phyloP scores from a whole-genome alignment of 2,113 vertebrate species.

The Xiphorhynchus elegans region DNA sequence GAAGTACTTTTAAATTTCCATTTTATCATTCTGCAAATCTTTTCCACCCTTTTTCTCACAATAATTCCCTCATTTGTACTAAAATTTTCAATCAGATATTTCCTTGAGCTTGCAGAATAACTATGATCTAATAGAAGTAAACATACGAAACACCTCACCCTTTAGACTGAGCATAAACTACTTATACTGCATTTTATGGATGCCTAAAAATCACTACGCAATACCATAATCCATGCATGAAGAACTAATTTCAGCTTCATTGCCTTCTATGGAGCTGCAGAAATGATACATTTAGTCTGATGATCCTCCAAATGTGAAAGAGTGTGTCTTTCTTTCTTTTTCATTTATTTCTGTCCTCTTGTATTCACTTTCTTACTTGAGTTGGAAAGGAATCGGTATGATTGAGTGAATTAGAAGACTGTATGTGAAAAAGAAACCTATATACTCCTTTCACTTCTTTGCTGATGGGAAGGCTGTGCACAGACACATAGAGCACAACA shows the following conservation, averaged over 20 bases:
- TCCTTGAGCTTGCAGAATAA: neutral
- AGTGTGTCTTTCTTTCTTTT: neutral
- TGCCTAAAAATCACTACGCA: neutral
- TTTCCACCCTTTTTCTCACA: neutral
- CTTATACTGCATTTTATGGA: slow-evolving; percentile 19
- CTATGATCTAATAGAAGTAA: neutral
- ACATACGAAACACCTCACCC: neutral
- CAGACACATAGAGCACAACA: neutral
- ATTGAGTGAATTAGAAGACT: neutral
- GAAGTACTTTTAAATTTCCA: neutral
- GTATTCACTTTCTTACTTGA: neutral
- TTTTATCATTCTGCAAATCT: neutral
- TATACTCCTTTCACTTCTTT: neutral
- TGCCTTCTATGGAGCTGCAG: slow-evolving; percentile 14
- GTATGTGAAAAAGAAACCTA: neutral
- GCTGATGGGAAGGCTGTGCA: neutral
- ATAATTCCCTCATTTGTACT: neutral
- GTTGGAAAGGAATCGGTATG: neutral
- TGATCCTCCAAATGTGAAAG: neutral
- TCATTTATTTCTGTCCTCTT: neutral
- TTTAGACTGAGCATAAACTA: neutral
- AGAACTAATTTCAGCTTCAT: slow-evolving; percentile 23
- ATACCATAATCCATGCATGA: neutral
- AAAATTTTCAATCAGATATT: neutral
- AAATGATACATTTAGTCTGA: neutral